phyloP scores from a whole-genome alignment of 2,113 vertebrate genomes.

The Semnopithecus entellus region DNA sequence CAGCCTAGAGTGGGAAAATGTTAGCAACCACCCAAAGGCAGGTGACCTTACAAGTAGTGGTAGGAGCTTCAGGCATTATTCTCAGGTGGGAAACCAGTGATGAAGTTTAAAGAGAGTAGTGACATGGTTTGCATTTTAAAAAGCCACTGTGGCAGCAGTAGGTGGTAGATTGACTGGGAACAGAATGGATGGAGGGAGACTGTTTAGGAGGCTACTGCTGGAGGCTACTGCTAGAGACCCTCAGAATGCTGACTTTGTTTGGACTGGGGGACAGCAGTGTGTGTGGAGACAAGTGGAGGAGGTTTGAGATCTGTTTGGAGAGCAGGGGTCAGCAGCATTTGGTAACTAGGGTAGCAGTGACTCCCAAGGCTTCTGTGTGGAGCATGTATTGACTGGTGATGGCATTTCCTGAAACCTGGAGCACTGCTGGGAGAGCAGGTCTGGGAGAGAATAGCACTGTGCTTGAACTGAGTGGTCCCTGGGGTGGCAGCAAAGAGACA shows the following conservation, averaged over 20 bases:
- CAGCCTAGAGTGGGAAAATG: neutral
- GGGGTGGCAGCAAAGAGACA: neutral
- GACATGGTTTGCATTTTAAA: neutral
- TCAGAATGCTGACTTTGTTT: neutral
- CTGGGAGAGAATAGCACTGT: neutral
- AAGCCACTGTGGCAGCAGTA: no score
- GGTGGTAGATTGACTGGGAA: neutral
- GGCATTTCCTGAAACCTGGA: neutral
- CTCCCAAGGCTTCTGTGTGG: neutral
- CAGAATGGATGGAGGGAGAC: neutral
- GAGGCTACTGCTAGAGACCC: neutral
- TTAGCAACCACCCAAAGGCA: neutral
- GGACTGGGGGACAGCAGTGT: no score
- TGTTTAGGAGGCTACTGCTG: neutral
- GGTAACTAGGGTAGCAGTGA: neutral
- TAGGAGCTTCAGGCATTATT: neutral
- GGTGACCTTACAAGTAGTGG: neutral
- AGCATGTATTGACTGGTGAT: neutral
- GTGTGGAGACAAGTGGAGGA: accelerated
- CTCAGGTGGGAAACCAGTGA: neutral
- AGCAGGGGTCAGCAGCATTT: neutral
- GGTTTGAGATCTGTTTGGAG: neutral
- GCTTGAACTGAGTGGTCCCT: neutral
- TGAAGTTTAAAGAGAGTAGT: neutral
- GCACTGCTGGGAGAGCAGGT: neutral